Evolutionary conservation across 2,888 invertebrate species (phyloP).

Genomic region (Amphipoea oculea): DNA sequence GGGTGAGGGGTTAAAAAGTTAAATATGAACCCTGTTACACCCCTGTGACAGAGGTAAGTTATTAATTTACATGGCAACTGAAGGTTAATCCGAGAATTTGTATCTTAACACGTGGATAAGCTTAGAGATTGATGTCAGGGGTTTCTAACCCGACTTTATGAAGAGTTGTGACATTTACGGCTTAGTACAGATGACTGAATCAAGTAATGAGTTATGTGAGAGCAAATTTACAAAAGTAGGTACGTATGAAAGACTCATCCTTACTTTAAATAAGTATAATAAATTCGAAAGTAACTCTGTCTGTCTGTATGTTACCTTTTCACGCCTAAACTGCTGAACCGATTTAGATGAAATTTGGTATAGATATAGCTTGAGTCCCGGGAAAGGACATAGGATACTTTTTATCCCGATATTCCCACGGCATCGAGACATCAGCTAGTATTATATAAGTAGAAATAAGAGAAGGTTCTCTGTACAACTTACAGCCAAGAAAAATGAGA

Average conservation of each 20-base stretch:
- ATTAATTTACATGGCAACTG: constrained; percentile 50
- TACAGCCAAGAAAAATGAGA: not conserved
- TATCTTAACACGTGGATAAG: constrained; percentile 36
- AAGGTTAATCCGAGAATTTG: constrained; percentile 53
- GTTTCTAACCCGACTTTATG: constrained; percentile 15
- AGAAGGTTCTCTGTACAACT: too few species aligned
- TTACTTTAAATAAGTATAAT: too few species aligned
- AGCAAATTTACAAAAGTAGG: not conserved
- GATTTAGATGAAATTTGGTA: too few species aligned
- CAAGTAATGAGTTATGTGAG: not conserved
- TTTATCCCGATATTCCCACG: too few species aligned
- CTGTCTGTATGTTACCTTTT: too few species aligned
- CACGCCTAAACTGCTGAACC: too few species aligned
- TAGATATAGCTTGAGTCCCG: too few species aligned
- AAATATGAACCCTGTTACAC: constrained; percentile 74
- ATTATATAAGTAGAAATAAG: not conserved
- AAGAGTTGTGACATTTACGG: not conserved
- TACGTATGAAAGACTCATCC: not conserved
- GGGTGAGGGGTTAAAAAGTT: constrained; percentile 77
- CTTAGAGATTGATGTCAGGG: constrained; percentile 20
- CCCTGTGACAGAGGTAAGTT: constrained; percentile 58
- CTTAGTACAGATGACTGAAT: not conserved
- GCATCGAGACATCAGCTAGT: too few species aligned
- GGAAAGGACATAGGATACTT: too few species aligned
- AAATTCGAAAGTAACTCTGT: too few species aligned